phyloP scores from a whole-genome alignment of 1,140 invertebrate genomes.

The Hylaeus volcanicus region DNA sequence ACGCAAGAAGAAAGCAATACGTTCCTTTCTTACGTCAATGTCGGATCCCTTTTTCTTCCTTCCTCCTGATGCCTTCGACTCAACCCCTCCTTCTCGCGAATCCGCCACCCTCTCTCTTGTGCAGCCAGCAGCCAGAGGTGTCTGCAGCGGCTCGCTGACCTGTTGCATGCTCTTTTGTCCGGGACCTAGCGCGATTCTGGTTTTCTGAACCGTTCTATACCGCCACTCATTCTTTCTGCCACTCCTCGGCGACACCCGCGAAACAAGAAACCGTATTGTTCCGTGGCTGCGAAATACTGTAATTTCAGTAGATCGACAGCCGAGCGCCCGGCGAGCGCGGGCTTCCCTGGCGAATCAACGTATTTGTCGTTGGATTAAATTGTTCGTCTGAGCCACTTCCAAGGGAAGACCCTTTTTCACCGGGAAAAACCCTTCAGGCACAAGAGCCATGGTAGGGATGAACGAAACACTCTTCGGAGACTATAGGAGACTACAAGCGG shows the following conservation, averaged over 20 bases:
- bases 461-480: neutral
- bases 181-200: slow-evolving; percentile 59
- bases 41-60: slow-evolving; percentile 2
- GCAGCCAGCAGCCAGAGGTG: slow-evolving; percentile 42
- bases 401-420: neutral
- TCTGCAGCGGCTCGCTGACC: slow-evolving; percentile 69
- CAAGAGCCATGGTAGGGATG: neutral
- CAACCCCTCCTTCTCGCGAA: neutral
- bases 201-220: slow-evolving; percentile 65
- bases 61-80: neutral
- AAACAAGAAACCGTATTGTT: slow-evolving; percentile 75
- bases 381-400: neutral
- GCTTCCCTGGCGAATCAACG: neutral
- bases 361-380: neutral
- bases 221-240: slow-evolving; percentile 70
- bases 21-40: slow-evolving; percentile 51
- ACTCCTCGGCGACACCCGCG: slow-evolving; percentile 56
- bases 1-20: slow-evolving; percentile 51
- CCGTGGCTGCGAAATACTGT: slow-evolving; percentile 67
- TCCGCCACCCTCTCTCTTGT: slow-evolving; percentile 2
- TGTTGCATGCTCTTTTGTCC: slow-evolving; percentile 78
- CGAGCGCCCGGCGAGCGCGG: neutral
- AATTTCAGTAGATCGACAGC: slow-evolving; percentile 72
- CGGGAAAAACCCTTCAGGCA: neutral
- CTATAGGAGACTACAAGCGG: too few relatives aligned